Percentiles rank a stretch among this genome's conserved stretches.
These are phyloP conservation scores for Poecile montanus DNA, from an alignment of 2,797 vertebrate genomes.

Conservation along the genomic window DNA sequence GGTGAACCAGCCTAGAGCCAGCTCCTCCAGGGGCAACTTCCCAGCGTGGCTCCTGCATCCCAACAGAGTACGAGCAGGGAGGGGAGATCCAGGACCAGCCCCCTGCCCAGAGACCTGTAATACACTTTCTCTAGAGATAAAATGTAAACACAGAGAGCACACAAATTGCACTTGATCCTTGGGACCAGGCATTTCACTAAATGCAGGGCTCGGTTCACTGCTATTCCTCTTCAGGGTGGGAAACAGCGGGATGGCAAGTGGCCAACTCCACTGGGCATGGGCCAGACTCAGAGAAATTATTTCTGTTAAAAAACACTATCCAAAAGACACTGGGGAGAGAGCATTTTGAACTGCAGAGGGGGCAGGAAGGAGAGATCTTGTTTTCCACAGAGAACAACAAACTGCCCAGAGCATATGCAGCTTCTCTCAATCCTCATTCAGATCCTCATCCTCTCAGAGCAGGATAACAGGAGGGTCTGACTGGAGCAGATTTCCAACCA, in stretches of 20 bases:
- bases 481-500: not conserved
- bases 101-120: not conserved
- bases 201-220: not conserved
- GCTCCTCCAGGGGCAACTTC: not conserved
- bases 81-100: not conserved
- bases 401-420: accelerated
- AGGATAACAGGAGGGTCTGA: not conserved
- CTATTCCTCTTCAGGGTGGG: not conserved
- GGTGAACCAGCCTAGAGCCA: not conserved
- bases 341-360: not conserved
- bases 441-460: not conserved
- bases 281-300: not conserved
- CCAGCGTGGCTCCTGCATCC: not conserved
- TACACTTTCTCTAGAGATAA: not conserved
- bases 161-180: conserved; percentile 56
- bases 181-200: not conserved
- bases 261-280: not conserved
- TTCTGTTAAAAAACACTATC: not conserved
- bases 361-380: not conserved
- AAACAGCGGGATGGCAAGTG: not conserved
- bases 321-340: not conserved
- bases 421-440: not conserved
- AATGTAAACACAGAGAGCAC: conserved; percentile 51
- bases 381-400: not conserved
- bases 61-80: accelerated